Base-by-base conservation (phyloP, 2,888 invertebrate genomes). In the Clunio marinus region DNA sequence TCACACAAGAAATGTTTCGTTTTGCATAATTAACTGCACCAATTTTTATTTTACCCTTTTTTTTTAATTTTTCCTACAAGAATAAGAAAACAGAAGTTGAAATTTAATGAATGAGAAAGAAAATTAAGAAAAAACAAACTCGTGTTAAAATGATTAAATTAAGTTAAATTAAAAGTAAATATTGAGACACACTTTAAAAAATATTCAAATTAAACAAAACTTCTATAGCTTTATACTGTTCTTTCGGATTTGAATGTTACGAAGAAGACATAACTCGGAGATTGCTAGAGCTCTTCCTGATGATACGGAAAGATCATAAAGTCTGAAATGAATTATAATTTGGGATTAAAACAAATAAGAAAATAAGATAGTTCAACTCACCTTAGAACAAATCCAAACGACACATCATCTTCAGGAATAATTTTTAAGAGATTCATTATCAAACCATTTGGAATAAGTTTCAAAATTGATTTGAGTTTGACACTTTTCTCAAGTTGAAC, bases 231-330 rank as follows among this genome's bases (percentile, higher is more conserved):
- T 75, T 59, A 77, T 76, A 70, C 77, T 77, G 59, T 76, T 72
- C 67, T 76, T 74, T 69, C 76, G 73, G 71, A 91, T 79, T 73
- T 86, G 83, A 81, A 91, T 89, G 79, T 93, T 93, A 71, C 92
- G 83, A 73, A 92, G 83, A 74, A 94, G 84, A 76, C 94, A 93
- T 69, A 96, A 81, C 77, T 93, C 93, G 74, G 92, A 85, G 0
- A 94, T 92, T 67, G 93, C 92, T 69, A 90, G 87, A 75, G 90
- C 90, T 69, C 94, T 83, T 1, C 95, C 93, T 67, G 84, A 83
- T 20, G 84, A 78, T 20, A 87, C 86, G 62, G 86, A 83, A 59
- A 93, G 82, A 78, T 94, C 93, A 77, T 95, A 91, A 70, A 79
- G 74, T 68, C 79, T 76, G 60, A 20, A 55, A 69, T n/a, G 27